phyloP scores from a whole-genome alignment of 2,888 invertebrate genomes.

The Phalera bucephala region DNA sequence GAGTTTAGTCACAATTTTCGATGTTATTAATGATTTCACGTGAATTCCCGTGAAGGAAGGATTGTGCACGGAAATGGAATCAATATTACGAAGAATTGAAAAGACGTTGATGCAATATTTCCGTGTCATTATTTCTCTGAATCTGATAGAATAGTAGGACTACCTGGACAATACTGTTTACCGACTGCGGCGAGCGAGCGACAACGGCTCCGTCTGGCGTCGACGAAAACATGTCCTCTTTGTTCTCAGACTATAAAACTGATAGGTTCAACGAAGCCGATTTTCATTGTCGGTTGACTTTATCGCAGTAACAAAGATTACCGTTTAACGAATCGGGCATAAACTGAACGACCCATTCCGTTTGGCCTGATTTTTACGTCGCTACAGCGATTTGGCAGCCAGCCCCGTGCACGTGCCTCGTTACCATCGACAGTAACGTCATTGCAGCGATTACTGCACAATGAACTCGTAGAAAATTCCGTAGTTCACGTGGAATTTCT shows the following conservation, averaged over 20 bases:
- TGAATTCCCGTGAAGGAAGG: constrained; percentile 18
- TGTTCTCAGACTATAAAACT: neutral
- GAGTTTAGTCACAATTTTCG: constrained; percentile 26
- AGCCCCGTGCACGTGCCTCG: constrained; percentile 7
- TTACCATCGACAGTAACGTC: constrained; percentile 2
- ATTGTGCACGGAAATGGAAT: constrained; percentile 18
- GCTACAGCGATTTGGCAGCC: constrained; percentile 8
- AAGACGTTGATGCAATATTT: constrained; percentile 7
- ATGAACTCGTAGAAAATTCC: constrained; percentile 13
- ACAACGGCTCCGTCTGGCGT: neutral
- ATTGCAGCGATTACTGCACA: constrained; percentile 15
- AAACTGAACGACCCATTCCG: constrained; percentile 8
- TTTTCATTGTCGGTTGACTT: constrained; percentile 1
- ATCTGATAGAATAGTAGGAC: constrained; percentile 1
- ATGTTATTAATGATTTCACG: constrained; percentile 26
- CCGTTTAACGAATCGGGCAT: constrained; percentile 3
- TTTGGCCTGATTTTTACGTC: constrained; percentile 13
- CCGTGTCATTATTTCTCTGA: constrained; percentile 14
- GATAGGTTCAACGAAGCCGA: neutral
- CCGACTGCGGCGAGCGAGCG: neutral
- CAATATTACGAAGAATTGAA: constrained; percentile 19
- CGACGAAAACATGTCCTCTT: neutral
- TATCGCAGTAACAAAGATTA: constrained; percentile 3
- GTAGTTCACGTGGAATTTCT: constrained; percentile 15
- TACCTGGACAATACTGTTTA: constrained; percentile 2